Conservation (phyloP, 2,797 vertebrate genomes). For the Hypotaenidia okinawae region DNA sequence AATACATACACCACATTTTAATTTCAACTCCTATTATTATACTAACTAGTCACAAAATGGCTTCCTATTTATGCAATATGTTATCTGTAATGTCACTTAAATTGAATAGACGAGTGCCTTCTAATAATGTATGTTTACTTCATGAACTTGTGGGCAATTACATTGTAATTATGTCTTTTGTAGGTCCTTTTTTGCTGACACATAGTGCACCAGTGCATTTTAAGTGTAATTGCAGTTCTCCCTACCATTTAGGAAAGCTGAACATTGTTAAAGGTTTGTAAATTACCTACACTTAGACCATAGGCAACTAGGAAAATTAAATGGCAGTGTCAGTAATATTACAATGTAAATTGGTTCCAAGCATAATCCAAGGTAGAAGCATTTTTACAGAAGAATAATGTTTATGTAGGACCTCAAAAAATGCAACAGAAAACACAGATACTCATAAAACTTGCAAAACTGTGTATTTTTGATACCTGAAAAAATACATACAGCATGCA, state of each 20-base stretch:
- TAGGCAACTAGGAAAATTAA: conserved; percentile 79
- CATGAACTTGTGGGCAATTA: conserved; percentile 82
- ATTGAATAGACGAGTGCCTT: conserved; percentile 80
- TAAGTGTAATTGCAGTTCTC: conserved; percentile 82
- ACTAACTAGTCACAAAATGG: conserved; percentile 79
- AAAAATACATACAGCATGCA: neutral
- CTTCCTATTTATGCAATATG: conserved; percentile 79
- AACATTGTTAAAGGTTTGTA: conserved; percentile 81
- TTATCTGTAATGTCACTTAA: conserved; percentile 80
- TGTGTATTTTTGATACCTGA: neutral
- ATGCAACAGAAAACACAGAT: neutral
- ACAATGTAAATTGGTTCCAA: conserved; percentile 72
- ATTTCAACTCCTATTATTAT: conserved; percentile 78
- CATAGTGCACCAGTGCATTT: conserved; percentile 78
- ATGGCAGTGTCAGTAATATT: conserved; percentile 77
- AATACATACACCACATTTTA: conserved; percentile 72
- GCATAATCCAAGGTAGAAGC: conserved; percentile 68
- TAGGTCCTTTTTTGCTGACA: conserved; percentile 81
- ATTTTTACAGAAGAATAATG: conserved; percentile 65
- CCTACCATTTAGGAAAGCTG: conserved; percentile 79
- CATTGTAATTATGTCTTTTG: conserved; percentile 84
- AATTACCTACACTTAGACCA: conserved; percentile 83
- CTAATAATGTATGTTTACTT: conserved; percentile 85
- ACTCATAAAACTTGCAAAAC: neutral
- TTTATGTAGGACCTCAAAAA: conserved; percentile 36